Conservation (phyloP, 37 sponge, comb jelly and placozoan genomes). For the Geodia barretti region DNA sequence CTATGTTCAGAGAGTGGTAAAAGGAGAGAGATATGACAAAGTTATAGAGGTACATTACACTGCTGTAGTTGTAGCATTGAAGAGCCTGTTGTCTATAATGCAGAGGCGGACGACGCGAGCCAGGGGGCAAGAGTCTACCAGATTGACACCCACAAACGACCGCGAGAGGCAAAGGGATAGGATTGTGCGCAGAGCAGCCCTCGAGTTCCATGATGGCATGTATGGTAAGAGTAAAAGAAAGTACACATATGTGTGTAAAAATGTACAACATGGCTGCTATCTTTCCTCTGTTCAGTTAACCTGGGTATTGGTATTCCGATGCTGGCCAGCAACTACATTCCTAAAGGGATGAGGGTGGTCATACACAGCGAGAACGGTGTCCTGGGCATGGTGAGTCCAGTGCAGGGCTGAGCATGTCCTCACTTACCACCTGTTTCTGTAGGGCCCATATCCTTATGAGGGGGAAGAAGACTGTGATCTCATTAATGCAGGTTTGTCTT, state of each 20-base stretch:
- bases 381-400: conserved; percentile 83
- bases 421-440: background rate
- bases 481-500: conserved; percentile 88
- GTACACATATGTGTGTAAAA: background rate
- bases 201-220: conserved; percentile 92
- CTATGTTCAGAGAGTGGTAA: conserved; percentile 73
- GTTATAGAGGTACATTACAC: conserved; percentile 63
- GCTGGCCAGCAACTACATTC: conserved; percentile 87
- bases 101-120: conserved; percentile 6
- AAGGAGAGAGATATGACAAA: conserved; percentile 69
- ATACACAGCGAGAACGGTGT: conserved; percentile 94
- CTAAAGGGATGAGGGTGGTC: conserved; percentile 62
- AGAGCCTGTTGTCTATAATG: background rate
- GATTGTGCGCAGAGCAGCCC: conserved; percentile 83
- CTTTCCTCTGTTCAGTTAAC: conserved; percentile 31
- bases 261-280: background rate
- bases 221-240: conserved; percentile 34
- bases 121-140: background rate
- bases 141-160: background rate
- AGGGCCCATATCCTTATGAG: conserved; percentile 87
- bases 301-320: conserved; percentile 94
- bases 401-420: too few species aligned
- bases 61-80: background rate
- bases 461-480: conserved; percentile 84
- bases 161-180: conserved; percentile 34